Evolutionary conservation across 2,888 invertebrate genomes (phyloP), one percentile per base, ranked within the genome.

Genomic region (Eupithecia subumbrata): DNA sequence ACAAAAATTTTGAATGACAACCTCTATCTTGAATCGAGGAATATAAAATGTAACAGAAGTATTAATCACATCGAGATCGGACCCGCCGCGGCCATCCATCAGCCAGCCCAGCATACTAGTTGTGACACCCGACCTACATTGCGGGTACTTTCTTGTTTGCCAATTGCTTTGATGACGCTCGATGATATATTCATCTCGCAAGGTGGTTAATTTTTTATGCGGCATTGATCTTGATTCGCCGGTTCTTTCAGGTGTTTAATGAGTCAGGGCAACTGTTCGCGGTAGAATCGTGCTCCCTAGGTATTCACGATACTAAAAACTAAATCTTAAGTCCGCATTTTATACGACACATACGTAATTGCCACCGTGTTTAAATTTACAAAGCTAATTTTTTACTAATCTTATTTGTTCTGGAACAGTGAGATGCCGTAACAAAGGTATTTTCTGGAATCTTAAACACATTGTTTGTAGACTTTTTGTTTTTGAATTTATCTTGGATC

Each of bases 21-120:
- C 7, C 48, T 45, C n/a, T 0, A n/a, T 48, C 8, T 48, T n/a
- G 5, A 11, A n/a, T 52, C n/a, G 8, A 52, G n/a, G n/a, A 48
- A 18, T 48, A 48, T 48, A 48, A 16, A 16, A 16, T 45, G 16
- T 45, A 5, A 16, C 37, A 37, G 7, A 7, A 37, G 37, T 37
- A 37, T 37, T 7, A 37, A 37, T 37, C 7, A 37, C 37, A 37
- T 37, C 37, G 37, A 37, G 5, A 37, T 37, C 37, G 37, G 5
- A n/a, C 52, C 7, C 52, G 52, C n/a, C 11, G 9, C 4, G 16
- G 37, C 68, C 71, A 71, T 71, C 68, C 63, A 71, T 75, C 75
- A 75, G 68, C 71, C 67, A 34, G 48, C 48, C 48, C 71, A 56
- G 71, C 74, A 48, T 48, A 71, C 71, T 66, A 25, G 64, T 18